Conservation (phyloP, 92 coral and sea anemone genomes). For the Scolanthus callimorphus region DNA sequence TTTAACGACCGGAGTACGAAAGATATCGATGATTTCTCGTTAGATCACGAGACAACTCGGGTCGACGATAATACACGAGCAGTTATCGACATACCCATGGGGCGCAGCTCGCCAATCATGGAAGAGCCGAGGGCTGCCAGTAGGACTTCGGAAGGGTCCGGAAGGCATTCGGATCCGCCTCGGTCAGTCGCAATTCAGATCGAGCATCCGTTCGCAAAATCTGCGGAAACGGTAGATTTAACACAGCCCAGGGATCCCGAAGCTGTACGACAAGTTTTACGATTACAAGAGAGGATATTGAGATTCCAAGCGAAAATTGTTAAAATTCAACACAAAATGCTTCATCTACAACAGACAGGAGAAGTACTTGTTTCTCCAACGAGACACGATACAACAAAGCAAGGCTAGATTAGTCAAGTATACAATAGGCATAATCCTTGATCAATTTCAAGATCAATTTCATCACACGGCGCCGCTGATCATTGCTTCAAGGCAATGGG, state of each 20-base stretch:
- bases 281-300: constrained; percentile 93
- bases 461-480: too few relatives aligned
- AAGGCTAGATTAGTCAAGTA: too few relatives aligned
- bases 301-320: constrained; percentile 97
- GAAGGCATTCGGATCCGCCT: constrained; percentile 36
- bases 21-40: constrained; percentile 26
- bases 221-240: constrained; percentile 28
- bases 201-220: constrained; percentile 76
- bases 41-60: constrained; percentile 18
- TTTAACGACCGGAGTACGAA: constrained; percentile 3
- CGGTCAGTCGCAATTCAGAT: constrained; percentile 58
- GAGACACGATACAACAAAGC: constrained; percentile 14
- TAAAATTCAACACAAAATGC: constrained; percentile 85
- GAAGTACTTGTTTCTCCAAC: constrained; percentile 29
- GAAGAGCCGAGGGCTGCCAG: constrained; percentile 22
- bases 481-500: too few relatives aligned
- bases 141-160: constrained; percentile 27
- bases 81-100: constrained; percentile 11
- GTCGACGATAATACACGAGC: constrained; percentile 2
- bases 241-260: constrained; percentile 53
- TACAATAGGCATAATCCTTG: neutral
- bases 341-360: constrained; percentile 76
- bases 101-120: constrained; percentile 25
- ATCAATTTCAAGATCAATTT: neutral
- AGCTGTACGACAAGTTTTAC: constrained; percentile 68